Evolutionary conservation across 2,113 vertebrate species (phyloP), one percentile per base, ranked within the genome.

Genomic region (Callionymus lyra): DNA sequence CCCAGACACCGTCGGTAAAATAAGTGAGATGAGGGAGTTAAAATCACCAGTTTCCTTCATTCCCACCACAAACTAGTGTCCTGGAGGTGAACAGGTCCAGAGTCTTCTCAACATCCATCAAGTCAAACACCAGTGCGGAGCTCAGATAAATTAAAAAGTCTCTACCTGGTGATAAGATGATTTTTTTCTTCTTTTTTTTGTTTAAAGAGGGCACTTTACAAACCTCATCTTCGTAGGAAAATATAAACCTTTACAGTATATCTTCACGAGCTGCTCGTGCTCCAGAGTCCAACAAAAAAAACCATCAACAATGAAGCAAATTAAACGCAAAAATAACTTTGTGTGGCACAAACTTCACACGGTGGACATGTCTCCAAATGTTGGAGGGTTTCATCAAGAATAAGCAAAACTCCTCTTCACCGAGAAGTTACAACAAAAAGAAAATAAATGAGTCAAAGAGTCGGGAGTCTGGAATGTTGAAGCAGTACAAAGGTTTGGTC

Each of bases 141-240:
- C 46, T 41, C 42, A 44, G 39, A 52, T 38, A 50, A 34, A 41
- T 41, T 51, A 42, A 43, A 49, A 18, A 15, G 80, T 84, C 77
- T 69, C 67, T 45, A 56, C 36, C 21, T 27, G 21, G 21, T 27
- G 21, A 27, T 27, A 27, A 59, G 67, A 59, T 62, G 56, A 72
- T 85, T 81, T 86, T 82, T 79, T 82, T 85, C n/a, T 85, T 81
- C 86, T 82, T 79, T 82, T 85, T n/a, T n/a, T n/a, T n/a, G n/a
- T n/a, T n/a, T 65, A 59, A 65, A 88, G 74, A 85, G 84, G 84
- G 59, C 39, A 88, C 83, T 84, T 75, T 88, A 88, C 85, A 88
- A 91, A 90, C 85, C 87, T 88, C 87, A 82, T 84, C 76, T 90
- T 89, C 84, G 87, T 92, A 92, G 89, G 87, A 91, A 94, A 94